Evolutionary conservation across 1,140 invertebrate species (phyloP).

Genomic region (Eurosta solidaginis): DNA sequence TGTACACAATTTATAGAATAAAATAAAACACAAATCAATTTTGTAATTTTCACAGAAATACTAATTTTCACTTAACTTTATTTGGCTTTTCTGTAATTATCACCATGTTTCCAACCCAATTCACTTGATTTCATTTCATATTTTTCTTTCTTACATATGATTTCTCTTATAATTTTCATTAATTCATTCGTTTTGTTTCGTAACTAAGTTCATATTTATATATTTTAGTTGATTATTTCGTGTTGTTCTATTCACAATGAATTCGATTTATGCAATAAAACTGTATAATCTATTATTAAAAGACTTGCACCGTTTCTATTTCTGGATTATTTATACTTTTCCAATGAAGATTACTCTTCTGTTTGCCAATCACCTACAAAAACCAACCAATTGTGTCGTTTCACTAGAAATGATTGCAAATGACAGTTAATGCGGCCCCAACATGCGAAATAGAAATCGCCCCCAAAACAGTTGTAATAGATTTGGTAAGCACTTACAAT

Average conservation of each 20-base stretch:
- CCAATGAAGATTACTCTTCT: neutral
- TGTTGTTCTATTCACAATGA: neutral
- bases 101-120: neutral
- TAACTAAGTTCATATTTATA: conserved; percentile 1
- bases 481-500: too few species aligned
- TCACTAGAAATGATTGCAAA: neutral
- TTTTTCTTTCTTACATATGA: neutral
- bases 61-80: neutral
- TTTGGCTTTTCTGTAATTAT: neutral
- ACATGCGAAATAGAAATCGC: neutral
- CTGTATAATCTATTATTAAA: neutral
- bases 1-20: too few species aligned
- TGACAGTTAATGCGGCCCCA: conserved; percentile 7
- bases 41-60: neutral
- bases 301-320: neutral
- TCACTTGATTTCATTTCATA: neutral
- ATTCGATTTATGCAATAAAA: neutral
- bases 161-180: neutral
- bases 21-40: neutral
- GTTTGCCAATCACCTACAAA: neutral
- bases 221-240: neutral
- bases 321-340: neutral
- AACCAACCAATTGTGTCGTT: neutral
- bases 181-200: conserved; percentile 4
- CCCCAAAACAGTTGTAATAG: neutral